These are phyloP conservation scores for Drosophila atripex DNA, from an alignment of 2,888 invertebrate species.

Conservation along the genomic window DNA sequence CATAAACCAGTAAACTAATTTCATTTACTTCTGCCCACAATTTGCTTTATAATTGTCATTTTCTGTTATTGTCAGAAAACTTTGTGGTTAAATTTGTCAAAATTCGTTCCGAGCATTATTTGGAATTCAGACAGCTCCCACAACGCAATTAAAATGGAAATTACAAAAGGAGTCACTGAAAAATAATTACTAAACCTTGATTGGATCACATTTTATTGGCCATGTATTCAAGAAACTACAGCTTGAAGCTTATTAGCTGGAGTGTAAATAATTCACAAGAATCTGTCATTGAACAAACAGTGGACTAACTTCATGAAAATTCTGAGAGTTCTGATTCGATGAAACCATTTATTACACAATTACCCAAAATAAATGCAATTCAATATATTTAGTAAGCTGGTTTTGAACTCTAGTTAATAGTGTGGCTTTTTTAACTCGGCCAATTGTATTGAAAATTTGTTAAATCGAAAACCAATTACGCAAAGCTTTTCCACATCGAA, in stretches of 20 bases:
- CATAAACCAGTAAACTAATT: constrained; percentile 61
- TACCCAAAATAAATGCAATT: neutral
- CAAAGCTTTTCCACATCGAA: constrained; percentile 7
- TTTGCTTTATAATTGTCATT: constrained; percentile 47
- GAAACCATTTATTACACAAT: neutral
- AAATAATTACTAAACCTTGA: neutral
- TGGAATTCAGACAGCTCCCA: constrained; percentile 1
- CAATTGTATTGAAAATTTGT: constrained; percentile 22
- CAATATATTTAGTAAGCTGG: neutral
- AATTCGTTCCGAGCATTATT: constrained; percentile 12
- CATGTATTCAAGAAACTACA: neutral
- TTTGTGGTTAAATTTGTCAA: constrained; percentile 43
- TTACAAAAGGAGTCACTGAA: constrained; percentile 19
- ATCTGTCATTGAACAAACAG: neutral
- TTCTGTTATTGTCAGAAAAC: constrained; percentile 41
- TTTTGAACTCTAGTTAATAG: neutral
- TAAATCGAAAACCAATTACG: constrained; percentile 39
- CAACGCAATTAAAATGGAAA: constrained; percentile 1
- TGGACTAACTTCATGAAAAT: no score
- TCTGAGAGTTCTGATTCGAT: neutral
- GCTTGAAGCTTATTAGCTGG: neutral
- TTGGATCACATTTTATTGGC: neutral
- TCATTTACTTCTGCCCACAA: constrained; percentile 44
- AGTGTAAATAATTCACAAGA: neutral
- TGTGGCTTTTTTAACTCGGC: neutral